phyloP scores from a whole-genome alignment of 2,888 invertebrate species.

The Cheilosia impressa region DNA sequence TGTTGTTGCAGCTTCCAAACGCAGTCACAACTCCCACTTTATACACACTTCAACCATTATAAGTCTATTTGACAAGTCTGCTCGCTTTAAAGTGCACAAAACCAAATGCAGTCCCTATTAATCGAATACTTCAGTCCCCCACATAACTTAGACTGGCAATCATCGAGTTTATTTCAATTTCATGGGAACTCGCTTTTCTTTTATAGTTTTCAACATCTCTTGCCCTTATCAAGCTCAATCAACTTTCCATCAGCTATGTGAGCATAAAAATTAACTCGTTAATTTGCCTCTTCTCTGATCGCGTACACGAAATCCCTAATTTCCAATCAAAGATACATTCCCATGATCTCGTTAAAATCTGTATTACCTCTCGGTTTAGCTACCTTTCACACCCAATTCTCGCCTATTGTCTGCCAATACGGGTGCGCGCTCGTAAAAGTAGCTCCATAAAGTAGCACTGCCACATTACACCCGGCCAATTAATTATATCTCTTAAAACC shows the following conservation, averaged over 20 bases:
- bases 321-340: slow-evolving; percentile 44
- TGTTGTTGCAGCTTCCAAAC: too few species aligned
- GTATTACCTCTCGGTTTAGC: slow-evolving; percentile 12
- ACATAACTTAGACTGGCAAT: not conserved
- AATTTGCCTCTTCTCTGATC: slow-evolving; percentile 18
- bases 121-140: slow-evolving; percentile 16
- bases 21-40: not conserved
- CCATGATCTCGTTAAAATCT: slow-evolving; percentile 61
- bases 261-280: slow-evolving; percentile 54
- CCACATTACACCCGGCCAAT: slow-evolving; percentile 16
- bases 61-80: not conserved
- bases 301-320: slow-evolving; percentile 15
- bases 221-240: slow-evolving; percentile 1
- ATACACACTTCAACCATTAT: not conserved
- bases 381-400: slow-evolving; percentile 50
- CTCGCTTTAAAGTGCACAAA: not conserved
- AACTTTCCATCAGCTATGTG: slow-evolving; percentile 13
- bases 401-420: slow-evolving; percentile 21
- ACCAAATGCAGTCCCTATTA: not conserved
- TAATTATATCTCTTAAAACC: slow-evolving; percentile 26
- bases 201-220: not conserved
- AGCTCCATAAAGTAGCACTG: slow-evolving; percentile 7
- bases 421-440: slow-evolving; percentile 45
- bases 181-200: too few species aligned
- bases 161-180: not conserved